phyloP scores from a whole-genome alignment of 2,888 invertebrate species.

The Zeuzera pyrina region DNA sequence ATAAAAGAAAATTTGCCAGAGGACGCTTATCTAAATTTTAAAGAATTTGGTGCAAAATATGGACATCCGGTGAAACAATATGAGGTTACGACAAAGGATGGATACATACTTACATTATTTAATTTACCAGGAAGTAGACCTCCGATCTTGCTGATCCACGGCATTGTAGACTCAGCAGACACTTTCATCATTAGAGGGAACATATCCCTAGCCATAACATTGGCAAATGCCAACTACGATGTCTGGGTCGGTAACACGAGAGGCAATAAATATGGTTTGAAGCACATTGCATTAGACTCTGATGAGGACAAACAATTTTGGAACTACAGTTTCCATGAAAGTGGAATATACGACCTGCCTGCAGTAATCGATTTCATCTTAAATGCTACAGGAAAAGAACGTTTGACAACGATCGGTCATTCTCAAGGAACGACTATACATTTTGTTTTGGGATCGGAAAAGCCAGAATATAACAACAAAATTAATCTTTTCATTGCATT shows the following conservation, averaged over 20 bases:
- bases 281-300: constrained; percentile 6
- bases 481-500: neutral
- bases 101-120: constrained; percentile 25
- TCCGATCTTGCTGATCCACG: constrained; percentile 25
- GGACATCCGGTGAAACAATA: constrained; percentile 17
- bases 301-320: constrained; percentile 9
- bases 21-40: neutral
- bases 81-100: constrained; percentile 26
- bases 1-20: neutral
- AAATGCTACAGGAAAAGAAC: constrained; percentile 1
- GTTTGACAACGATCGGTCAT: constrained; percentile 7
- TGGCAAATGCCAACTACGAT: constrained; percentile 23
- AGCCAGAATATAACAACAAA: constrained; percentile 1
- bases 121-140: constrained; percentile 19
- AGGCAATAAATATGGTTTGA: constrained; percentile 5
- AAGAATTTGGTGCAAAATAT: constrained; percentile 8
- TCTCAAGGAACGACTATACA: constrained; percentile 11
- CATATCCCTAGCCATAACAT: constrained; percentile 19
- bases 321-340: constrained; percentile 14
- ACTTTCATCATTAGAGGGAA: constrained; percentile 26
- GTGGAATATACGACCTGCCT: constrained; percentile 10
- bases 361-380: constrained; percentile 10
- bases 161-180: constrained; percentile 23
- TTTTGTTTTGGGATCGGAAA: constrained; percentile 9
- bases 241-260: constrained; percentile 10